Percentiles rank a stretch among this genome's conserved stretches.
Evolutionary conservation across 2,888 invertebrate genomes (phyloP).

Genomic region (Malthinus seriepunctatus): DNA sequence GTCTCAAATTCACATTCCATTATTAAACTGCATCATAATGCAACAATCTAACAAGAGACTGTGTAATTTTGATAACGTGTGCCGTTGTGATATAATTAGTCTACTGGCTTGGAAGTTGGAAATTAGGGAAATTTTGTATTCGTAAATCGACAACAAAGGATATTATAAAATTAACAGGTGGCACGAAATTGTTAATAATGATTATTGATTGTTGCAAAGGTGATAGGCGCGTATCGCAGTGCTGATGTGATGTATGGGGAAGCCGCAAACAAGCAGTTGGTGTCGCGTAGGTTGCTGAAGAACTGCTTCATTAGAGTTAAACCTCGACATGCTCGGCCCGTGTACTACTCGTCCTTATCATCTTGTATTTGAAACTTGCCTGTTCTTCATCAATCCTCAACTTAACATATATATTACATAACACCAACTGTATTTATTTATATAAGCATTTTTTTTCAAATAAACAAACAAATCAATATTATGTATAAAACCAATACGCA

Average conservation of each 20-base stretch:
- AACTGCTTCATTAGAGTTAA: conserved; percentile 55
- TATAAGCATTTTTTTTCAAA: too few species aligned
- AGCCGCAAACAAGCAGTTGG: conserved; percentile 20
- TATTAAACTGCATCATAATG: conserved; percentile 8
- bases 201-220: conserved; percentile 42
- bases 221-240: conserved; percentile 42
- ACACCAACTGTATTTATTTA: conserved; percentile 35
- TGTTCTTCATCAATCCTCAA: conserved; percentile 36
- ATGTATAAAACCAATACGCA: too few species aligned
- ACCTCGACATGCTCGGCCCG: conserved; percentile 50
- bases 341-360: conserved; percentile 52
- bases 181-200: conserved; percentile 42
- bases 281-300: conserved; percentile 49
- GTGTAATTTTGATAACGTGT: background rate
- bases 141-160: background rate
- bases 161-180: conserved; percentile 29
- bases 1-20: background rate
- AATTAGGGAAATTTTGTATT: too few species aligned
- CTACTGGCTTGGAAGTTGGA: too few species aligned
- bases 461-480: too few species aligned
- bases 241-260: conserved; percentile 45
- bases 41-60: background rate
- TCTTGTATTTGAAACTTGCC: conserved; percentile 49
- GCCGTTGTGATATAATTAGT: too few species aligned
- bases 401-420: conserved; percentile 21